These are phyloP conservation scores for Cepphus grylle DNA, from an alignment of 2,113 vertebrate genomes.

Conservation along the genomic window DNA sequence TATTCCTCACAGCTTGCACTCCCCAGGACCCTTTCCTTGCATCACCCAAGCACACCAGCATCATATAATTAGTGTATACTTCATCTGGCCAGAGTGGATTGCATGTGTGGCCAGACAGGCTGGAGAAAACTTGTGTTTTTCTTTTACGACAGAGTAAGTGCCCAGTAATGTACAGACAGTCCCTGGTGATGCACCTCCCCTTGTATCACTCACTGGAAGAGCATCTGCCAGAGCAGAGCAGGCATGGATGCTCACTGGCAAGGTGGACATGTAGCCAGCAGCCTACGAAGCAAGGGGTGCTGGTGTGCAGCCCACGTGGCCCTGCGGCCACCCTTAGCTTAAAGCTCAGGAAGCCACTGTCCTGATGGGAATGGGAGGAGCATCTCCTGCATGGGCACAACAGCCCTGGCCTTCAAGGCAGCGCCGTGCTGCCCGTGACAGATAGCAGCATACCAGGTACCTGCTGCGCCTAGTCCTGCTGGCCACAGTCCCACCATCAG, in stretches of 20 bases:
- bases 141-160: not conserved
- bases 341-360: not conserved
- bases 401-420: not conserved
- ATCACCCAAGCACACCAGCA: not conserved
- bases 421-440: not conserved
- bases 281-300: not conserved
- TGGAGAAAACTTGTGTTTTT: not conserved
- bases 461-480: not conserved
- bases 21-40: not conserved
- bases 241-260: not conserved
- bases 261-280: not conserved
- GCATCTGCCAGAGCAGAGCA: not conserved
- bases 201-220: not conserved
- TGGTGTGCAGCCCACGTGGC: not conserved
- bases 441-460: rapidly evolving
- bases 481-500: rapidly evolving
- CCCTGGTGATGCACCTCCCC: not conserved
- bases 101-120: not conserved
- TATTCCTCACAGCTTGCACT: not conserved
- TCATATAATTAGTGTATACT: not conserved
- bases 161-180: not conserved
- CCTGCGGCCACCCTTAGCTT: not conserved
- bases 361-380: not conserved
- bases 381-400: not conserved
- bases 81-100: not conserved